Conservation (phyloP, 2,888 invertebrate genomes). For the Apodemia duryi region DNA sequence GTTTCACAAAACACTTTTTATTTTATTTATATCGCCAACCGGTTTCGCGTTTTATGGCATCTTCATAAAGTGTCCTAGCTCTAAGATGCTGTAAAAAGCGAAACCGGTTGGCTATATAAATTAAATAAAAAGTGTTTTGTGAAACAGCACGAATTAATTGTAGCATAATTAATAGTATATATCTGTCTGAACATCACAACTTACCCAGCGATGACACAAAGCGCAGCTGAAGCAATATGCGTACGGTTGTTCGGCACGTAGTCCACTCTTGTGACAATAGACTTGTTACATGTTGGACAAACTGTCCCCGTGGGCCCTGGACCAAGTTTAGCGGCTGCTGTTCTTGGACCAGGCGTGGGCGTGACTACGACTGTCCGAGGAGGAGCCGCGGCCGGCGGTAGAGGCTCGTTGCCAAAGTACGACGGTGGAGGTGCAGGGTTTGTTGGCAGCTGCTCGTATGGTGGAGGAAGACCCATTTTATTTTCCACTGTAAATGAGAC, state of each 20-base stretch:
- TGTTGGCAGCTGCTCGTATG: slow-evolving; percentile 58
- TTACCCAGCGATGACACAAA: slow-evolving; percentile 67
- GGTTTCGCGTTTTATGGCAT: no score
- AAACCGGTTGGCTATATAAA: no score
- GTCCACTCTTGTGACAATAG: slow-evolving; percentile 62
- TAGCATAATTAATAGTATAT: no score
- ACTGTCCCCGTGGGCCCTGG: slow-evolving; percentile 65
- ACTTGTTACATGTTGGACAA: slow-evolving; percentile 61
- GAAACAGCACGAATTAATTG: no score
- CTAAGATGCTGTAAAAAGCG: no score
- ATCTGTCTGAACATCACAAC: slow-evolving; percentile 29
- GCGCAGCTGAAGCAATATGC: slow-evolving; percentile 66
- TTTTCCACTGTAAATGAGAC: slow-evolving; percentile 64
- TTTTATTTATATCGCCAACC: no score
- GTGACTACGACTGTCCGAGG: slow-evolving; percentile 63
- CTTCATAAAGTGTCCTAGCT: no score
- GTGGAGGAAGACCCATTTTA: slow-evolving; percentile 71
- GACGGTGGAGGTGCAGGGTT: slow-evolving; percentile 66
- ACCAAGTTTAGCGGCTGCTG: slow-evolving; percentile 46
- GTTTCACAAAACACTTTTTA: no score
- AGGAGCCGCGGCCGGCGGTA: slow-evolving; percentile 49
- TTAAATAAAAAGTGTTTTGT: no score
- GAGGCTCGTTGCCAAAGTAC: slow-evolving; percentile 62
- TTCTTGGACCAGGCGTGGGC: slow-evolving; percentile 33
- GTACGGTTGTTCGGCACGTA: slow-evolving; percentile 69